Percentiles rank a stretch among this genome's conserved stretches.
phyloP scores from a whole-genome alignment of 2,797 vertebrate species.

The Cuculus canorus region DNA sequence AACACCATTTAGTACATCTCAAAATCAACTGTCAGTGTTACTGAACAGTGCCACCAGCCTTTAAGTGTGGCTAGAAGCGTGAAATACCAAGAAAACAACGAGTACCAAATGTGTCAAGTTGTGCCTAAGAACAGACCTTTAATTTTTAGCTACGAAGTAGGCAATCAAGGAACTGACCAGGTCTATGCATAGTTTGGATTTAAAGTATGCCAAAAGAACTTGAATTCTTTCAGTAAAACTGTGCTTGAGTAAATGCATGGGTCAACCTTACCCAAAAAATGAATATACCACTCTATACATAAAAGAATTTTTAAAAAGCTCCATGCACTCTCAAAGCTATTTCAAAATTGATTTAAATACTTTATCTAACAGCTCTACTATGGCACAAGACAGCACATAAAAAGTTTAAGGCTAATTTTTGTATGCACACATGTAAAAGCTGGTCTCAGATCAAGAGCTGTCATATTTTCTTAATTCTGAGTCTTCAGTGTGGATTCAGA shows the following conservation, averaged over 20 bases:
- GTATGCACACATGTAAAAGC: not conserved
- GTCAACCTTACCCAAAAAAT: not conserved
- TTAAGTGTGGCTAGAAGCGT: not conserved
- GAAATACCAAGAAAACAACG: not conserved
- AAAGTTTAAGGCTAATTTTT: constrained; percentile 60
- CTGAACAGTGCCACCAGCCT: not conserved
- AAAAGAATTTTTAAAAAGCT: not conserved
- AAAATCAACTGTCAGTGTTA: not conserved
- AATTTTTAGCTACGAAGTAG: constrained; percentile 9
- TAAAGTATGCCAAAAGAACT: not conserved
- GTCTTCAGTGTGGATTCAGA: not conserved
- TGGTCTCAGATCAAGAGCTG: constrained; percentile 1
- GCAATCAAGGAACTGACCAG: constrained; percentile 6
- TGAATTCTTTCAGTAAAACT: not conserved
- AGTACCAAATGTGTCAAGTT: not conserved
- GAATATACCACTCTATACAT: not conserved
- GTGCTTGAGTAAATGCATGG: not conserved
- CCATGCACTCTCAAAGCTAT: not conserved
- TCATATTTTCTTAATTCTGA: not conserved
- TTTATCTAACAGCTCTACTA: constrained; percentile 8
- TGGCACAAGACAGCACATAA: constrained; percentile 23
- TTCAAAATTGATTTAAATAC: not conserved
- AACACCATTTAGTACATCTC: not conserved
- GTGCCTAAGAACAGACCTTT: constrained; percentile 24
- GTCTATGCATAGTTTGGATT: constrained; percentile 53